These are phyloP conservation scores for Nibea coibor DNA, from an alignment of 2,113 vertebrate genomes.

Conservation along the genomic window DNA sequence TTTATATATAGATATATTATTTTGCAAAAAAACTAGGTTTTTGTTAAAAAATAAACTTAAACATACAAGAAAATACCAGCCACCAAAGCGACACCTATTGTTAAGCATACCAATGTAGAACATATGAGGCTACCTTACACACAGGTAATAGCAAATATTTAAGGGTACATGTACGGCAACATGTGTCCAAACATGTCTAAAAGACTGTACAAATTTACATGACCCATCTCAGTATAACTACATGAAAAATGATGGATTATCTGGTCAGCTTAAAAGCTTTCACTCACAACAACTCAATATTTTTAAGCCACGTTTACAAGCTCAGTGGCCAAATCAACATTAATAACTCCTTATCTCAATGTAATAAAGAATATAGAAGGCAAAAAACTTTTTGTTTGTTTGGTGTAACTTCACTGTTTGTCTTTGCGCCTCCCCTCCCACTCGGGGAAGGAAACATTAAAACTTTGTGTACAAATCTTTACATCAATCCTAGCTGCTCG, in stretches of 20 bases:
- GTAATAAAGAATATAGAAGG: slow-evolving; percentile 78
- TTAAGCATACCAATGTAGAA: slow-evolving; percentile 94
- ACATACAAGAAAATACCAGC: slow-evolving; percentile 84
- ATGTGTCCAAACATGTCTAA: slow-evolving; percentile 95
- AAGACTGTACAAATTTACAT: slow-evolving; percentile 99
- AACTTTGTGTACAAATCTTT: slow-evolving; percentile 62
- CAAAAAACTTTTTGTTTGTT: slow-evolving; percentile 70
- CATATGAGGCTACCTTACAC: slow-evolving; percentile 95
- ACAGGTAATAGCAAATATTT: slow-evolving; percentile 89
- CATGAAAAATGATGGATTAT: slow-evolving; percentile 86
- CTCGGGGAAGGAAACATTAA: slow-evolving; percentile 34
- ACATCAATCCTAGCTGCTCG: slow-evolving; percentile 68
- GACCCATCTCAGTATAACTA: slow-evolving; percentile 90
- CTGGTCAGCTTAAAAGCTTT: slow-evolving; percentile 67
- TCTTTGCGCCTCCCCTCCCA: slow-evolving; percentile 38
- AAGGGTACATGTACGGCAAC: slow-evolving; percentile 91
- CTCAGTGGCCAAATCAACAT: slow-evolving; percentile 80
- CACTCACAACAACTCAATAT: slow-evolving; percentile 80
- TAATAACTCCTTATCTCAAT: slow-evolving; percentile 69
- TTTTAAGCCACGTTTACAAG: slow-evolving; percentile 74
- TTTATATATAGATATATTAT: slow-evolving; percentile 86
- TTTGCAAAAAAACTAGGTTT: slow-evolving; percentile 92
- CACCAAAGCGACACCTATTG: slow-evolving; percentile 95
- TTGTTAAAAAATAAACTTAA: slow-evolving; percentile 81
- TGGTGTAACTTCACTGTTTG: slow-evolving; percentile 70